phyloP scores from a whole-genome alignment of 2,797 vertebrate species.

The Podarcis siculus region DNA sequence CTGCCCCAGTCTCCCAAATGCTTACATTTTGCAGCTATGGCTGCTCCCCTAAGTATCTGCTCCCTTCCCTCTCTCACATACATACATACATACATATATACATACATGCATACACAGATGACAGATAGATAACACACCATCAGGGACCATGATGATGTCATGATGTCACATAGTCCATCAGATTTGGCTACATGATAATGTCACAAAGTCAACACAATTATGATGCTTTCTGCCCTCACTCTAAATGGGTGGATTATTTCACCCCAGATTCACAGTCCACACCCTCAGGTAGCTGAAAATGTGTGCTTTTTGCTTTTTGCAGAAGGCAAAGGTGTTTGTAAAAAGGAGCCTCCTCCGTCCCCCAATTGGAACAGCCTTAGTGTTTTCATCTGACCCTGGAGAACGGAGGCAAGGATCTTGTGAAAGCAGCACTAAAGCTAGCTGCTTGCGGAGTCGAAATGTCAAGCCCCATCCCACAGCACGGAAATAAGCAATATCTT shows the following conservation, averaged over 20 bases:
- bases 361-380: neutral
- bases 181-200: too few relatives aligned
- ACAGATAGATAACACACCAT: neutral
- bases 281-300: neutral
- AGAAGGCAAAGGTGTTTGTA: neutral
- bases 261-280: neutral
- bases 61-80: too few relatives aligned
- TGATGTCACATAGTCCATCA: neutral
- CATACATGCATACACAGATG: too few relatives aligned
- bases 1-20: neutral
- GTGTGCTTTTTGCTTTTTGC: neutral
- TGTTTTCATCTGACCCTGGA: neutral
- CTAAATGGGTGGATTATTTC: neutral
- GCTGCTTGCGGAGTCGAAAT: neutral
- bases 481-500: constrained; percentile 41
- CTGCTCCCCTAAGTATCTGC: neutral
- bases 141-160: neutral
- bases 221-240: neutral
- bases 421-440: neutral
- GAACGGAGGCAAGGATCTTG: neutral
- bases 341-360: neutral
- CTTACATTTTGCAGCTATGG: neutral
- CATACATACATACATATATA: too few relatives aligned
- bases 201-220: neutral
- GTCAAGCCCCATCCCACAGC: neutral